Percentiles rank a stretch among this genome's conserved stretches.
Conservation (phyloP, 2,113 vertebrate species). For the Pogonocichla stellata region DNA sequence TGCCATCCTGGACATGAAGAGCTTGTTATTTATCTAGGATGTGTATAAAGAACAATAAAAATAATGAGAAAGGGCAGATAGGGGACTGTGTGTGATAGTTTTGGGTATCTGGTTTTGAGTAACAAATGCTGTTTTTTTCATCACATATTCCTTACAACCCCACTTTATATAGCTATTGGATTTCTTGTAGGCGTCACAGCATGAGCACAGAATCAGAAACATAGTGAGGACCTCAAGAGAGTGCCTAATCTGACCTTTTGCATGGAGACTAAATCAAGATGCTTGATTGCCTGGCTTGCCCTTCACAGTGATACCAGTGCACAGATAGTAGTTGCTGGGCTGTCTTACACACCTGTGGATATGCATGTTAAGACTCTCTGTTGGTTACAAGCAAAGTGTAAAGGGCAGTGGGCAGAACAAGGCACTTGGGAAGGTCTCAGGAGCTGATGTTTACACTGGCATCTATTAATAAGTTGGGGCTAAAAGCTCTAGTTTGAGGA, state of each 20-base stretch:
- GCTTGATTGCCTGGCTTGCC: neutral
- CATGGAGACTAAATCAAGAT: neutral
- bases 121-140: neutral
- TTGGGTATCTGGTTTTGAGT: neutral
- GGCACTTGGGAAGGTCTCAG: neutral
- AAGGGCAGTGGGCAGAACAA: neutral
- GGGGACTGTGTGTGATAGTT: neutral
- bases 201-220: neutral
- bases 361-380: neutral
- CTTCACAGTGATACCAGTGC: neutral
- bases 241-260: constrained; percentile 35
- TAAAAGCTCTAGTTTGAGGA: constrained; percentile 26
- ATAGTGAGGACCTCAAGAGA: neutral
- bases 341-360: neutral
- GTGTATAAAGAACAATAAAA: neutral
- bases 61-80: neutral
- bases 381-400: neutral
- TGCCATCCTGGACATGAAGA: neutral
- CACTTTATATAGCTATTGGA: neutral
- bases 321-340: neutral
- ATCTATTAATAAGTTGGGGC: constrained; percentile 19
- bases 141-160: neutral
- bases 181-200: neutral
- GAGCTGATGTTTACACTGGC: neutral
- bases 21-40: neutral